These are phyloP conservation scores for Drosophila algonquin DNA, from an alignment of 2,888 invertebrate genomes.

Conservation along the genomic window DNA sequence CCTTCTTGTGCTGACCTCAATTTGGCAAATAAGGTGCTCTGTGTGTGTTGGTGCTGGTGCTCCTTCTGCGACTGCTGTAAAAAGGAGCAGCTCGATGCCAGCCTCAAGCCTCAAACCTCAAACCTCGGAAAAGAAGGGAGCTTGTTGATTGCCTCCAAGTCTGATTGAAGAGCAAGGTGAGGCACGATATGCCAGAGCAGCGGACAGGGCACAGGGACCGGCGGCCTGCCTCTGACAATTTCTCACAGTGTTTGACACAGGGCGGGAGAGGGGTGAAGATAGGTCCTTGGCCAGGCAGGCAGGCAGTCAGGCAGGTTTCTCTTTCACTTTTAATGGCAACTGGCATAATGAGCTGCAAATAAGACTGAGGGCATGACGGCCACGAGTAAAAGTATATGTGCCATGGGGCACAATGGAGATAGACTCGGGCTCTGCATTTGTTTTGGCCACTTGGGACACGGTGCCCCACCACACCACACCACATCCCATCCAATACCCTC, in stretches of 20 bases:
- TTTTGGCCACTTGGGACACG: slow-evolving; percentile 59
- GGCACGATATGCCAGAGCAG: not conserved
- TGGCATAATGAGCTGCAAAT: slow-evolving; percentile 65
- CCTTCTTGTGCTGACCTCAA: slow-evolving; percentile 75
- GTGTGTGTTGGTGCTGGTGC: not conserved
- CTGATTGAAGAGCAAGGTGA: slow-evolving; percentile 52
- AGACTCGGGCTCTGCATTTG: slow-evolving; percentile 48
- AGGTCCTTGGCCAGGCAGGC: slow-evolving; percentile 27
- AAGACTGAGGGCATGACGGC: not conserved
- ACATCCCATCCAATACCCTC: not conserved
- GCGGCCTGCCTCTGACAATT: slow-evolving; percentile 35
- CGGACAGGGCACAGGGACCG: not conserved
- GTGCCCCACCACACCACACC: slow-evolving; percentile 6
- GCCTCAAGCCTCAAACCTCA: slow-evolving; percentile 25
- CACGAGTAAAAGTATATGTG: slow-evolving; percentile 27
- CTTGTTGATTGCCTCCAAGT: slow-evolving; percentile 51
- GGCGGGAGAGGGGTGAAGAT: not conserved
- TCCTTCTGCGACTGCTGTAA: not conserved
- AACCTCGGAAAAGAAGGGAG: not conserved
- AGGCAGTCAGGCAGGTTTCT: slow-evolving; percentile 31
- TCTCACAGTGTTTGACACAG: slow-evolving; percentile 38
- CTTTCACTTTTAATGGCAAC: slow-evolving; percentile 66
- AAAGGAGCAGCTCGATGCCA: not conserved
- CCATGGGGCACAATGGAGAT: slow-evolving; percentile 40
- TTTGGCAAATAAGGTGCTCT: slow-evolving; percentile 68